A percentile compares a stretch with the other conserved stretches of the same genome.
Evolutionary conservation across 2,113 vertebrate species (phyloP).

Genomic region (Lamprologus sp.): DNA sequence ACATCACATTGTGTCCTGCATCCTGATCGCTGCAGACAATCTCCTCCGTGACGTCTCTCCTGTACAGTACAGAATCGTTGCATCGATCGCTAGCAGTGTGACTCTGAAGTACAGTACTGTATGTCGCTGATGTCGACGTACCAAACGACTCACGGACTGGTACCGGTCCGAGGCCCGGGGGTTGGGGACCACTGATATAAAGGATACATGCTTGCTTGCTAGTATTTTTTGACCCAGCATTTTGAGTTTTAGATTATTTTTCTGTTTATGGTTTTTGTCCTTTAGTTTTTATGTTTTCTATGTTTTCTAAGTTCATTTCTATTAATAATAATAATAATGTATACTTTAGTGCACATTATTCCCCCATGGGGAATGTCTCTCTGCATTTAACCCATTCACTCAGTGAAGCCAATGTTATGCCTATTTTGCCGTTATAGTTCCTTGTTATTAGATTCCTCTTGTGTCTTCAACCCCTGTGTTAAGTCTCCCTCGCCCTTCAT

Average conservation of each 20-base stretch:
- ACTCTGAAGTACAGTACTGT: rapidly evolving
- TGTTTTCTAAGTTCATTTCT: neutral
- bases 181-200: neutral
- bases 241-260: neutral
- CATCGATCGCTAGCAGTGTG: too few species aligned
- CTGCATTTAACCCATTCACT: neutral
- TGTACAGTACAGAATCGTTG: too few species aligned
- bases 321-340: neutral
- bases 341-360: neutral
- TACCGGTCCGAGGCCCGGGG: too few species aligned
- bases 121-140: too few species aligned
- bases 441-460: neutral
- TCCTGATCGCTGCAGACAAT: too few species aligned
- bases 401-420: neutral
- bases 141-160: too few species aligned
- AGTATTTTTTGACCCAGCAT: neutral
- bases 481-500: neutral
- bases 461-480: neutral
- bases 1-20: too few species aligned
- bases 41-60: too few species aligned
- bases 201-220: neutral
- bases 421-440: neutral
- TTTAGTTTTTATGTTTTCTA: too few species aligned
- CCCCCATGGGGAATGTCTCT: rapidly evolving
- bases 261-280: neutral